Evolutionary conservation across 2,113 vertebrate genomes (phyloP).

Genomic region (Camelus dromedarius): DNA sequence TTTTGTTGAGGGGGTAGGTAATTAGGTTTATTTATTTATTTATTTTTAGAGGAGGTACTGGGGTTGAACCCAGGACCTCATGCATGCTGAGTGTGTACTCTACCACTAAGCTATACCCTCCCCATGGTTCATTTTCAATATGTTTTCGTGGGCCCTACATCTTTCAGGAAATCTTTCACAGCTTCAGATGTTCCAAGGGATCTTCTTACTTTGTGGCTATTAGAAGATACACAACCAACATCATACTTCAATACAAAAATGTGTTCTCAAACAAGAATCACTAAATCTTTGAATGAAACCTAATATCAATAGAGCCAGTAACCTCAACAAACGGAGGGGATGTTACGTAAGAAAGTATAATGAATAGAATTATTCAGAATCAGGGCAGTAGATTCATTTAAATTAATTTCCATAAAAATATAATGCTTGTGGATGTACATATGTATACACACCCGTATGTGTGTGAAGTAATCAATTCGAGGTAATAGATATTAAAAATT

Average conservation of each 20-base stretch:
- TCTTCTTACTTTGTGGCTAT: background rate
- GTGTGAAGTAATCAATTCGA: background rate
- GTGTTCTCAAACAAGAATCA: background rate
- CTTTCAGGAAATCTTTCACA: background rate
- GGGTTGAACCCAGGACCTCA: no score
- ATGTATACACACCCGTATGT: background rate
- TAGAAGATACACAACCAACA: background rate
- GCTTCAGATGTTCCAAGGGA: background rate
- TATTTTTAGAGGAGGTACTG: no score
- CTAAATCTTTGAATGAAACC: background rate
- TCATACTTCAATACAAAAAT: background rate
- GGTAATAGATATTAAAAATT: background rate
- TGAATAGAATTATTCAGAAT: background rate
- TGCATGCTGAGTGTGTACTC: no score
- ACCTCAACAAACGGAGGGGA: background rate
- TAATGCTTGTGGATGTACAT: background rate
- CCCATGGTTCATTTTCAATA: background rate
- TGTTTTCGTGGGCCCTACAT: background rate
- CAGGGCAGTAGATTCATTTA: background rate
- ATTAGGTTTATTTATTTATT: no score
- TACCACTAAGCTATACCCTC: no score
- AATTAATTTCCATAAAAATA: background rate
- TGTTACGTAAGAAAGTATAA: background rate
- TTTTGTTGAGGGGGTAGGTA: no score
- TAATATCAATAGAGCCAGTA: background rate